These are phyloP conservation scores for Terebella lapidaria DNA, from an alignment of 2,888 invertebrate species.

Conservation along the genomic window DNA sequence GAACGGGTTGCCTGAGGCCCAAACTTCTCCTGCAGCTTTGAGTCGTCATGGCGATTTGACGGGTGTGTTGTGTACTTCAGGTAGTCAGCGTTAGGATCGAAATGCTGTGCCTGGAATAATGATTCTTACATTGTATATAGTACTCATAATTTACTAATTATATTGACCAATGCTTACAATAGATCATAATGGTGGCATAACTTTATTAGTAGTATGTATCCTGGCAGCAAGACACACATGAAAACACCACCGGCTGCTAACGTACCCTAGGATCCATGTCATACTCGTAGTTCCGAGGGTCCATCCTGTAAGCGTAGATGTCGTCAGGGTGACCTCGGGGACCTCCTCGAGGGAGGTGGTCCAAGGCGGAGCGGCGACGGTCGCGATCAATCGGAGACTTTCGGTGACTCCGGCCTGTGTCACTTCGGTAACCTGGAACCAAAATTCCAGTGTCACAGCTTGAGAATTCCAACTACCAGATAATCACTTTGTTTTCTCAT, in stretches of 20 bases:
- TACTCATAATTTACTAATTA: too few relatives aligned
- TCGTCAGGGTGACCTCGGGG: background rate
- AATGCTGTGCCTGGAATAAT: too few relatives aligned
- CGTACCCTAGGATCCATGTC: too few relatives aligned
- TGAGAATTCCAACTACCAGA: too few relatives aligned
- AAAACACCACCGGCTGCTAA: too few relatives aligned
- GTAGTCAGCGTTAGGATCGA: background rate
- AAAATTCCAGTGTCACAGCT: too few relatives aligned
- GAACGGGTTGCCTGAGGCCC: slow-evolving; percentile 10
- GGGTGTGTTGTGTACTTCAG: slow-evolving; percentile 43
- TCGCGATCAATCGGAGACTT: background rate
- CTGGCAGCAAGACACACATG: too few relatives aligned
- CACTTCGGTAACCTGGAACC: background rate
- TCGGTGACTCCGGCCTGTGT: background rate
- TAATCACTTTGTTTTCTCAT: too few relatives aligned
- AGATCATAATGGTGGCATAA: too few relatives aligned
- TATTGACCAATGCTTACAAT: too few relatives aligned
- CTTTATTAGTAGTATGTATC: too few relatives aligned
- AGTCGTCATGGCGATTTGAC: slow-evolving; percentile 48
- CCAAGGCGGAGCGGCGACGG: background rate
- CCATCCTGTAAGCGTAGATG: background rate
- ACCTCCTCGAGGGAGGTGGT: background rate
- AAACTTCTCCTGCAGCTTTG: slow-evolving; percentile 49
- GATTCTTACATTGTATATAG: too few relatives aligned
- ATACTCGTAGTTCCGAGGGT: background rate